Base-by-base conservation (phyloP, 2,888 invertebrate genomes). In the Ommatoiulus sabulosus region DNA sequence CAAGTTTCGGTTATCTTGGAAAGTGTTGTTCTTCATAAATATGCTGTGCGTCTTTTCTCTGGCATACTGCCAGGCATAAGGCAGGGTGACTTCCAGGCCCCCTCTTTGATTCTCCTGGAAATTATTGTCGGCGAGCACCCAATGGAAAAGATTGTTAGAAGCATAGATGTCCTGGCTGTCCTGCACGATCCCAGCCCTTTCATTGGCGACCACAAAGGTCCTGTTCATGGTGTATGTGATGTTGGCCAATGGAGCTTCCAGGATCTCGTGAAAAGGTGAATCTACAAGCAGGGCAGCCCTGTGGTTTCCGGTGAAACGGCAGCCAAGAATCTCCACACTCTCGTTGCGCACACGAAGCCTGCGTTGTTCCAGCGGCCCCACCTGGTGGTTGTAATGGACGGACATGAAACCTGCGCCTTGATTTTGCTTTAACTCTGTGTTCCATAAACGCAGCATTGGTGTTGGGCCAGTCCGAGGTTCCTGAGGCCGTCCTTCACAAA, bases 131-230 rank as follows among this genome's bases (percentile, higher is more conserved):
- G 96, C 96, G 87, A 99, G 93, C 44, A 97, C 94, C 94, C 99
- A 99, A 92, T 99, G 98, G 94, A 98, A 99, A 0, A 99, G 94
- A 93, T 99, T 99, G 92, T 99, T 99, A 0, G 99, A 98, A 90
- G 97, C 96, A 90, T 98, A 95, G 91, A 99, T 95, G 93, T 99
- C 98, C 91, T 97, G 93, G 84, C 98, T 97, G 91, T 97, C 96
- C 91, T 99, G 98, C 89, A 95, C 94, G 90, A 99, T 95, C 17
- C 98, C 97, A 17, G 98, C 97, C 92, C 95, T 95, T 0, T 96
- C 96, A 92, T 99, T 99, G 91, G 97, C 96, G 0, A 95, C 95
- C 72, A 99, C 96, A 89, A 96, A 93, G 87, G 96, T 96, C 90
- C 95, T 95, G 91, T 98, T 98, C 2, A 99, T 94, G 93, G 97